Base-by-base conservation (phyloP, 2,113 vertebrate species). In the Austrofundulus limnaeus region DNA sequence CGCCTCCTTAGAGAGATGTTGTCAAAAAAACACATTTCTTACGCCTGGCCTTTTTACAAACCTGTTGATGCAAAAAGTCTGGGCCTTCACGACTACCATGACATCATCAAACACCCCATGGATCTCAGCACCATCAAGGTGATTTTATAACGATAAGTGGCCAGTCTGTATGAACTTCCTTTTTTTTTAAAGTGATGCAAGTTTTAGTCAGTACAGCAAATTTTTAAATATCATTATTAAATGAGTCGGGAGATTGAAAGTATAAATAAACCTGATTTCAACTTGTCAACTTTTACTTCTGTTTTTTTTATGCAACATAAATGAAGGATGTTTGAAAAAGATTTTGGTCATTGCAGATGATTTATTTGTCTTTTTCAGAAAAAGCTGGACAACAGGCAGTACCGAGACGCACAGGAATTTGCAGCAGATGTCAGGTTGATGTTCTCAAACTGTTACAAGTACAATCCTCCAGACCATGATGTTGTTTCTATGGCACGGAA, bases 401-500 rank as follows among this genome's bases (percentile, higher is more conserved):
- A 97, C 84, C 87, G 94, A 19, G 95, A 95, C 2, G 92, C 95
- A 75, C 95, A 95, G 91, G 95, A 96, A 58, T 96, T 96, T 70
- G 95, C 95, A 3, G 93, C 94, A 2, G 96, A 97, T 7, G 94
- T 97, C 21, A 89, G 96, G 72, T 84, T 98, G 88, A 98, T 98
- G 96, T 97, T 97, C 86, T 98, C 95, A 70, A 98, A 98, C 82
- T 98, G 96, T 91, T 98, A 97, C 85, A 97, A 97, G 51, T 98
- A 98, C 85, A 98, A 98, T 80, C 96, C 96, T 1, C 94, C 96
- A 0, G 96, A 97, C 78, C 95, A 97, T 10, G 96, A 98, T 60
- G 95, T 98, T 53, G 96, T 98, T 58, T 90, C 87, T 66, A 98
- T 98, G 96, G 95, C 95, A 0, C 86, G 94, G 4, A 96, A 95